A percentile compares a stretch with the other conserved stretches of the same genome.
Evolutionary conservation across 1,140 invertebrate genomes (phyloP).

Genomic region (Anadara kagoshimensis): DNA sequence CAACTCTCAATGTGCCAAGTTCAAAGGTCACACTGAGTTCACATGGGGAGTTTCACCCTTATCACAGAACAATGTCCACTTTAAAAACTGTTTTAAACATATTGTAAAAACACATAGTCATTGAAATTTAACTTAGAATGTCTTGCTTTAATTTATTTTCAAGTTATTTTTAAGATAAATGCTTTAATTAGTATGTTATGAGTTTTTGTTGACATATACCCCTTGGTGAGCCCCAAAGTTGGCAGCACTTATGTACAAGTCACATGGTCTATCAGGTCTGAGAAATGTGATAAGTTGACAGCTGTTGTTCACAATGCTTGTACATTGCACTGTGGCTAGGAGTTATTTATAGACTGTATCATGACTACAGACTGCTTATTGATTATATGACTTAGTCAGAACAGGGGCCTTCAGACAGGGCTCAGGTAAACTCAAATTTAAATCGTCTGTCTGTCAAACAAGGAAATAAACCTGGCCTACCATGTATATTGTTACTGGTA

Average conservation of each 20-base stretch:
- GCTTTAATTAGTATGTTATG: background rate
- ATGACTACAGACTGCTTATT: background rate
- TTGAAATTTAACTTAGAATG: too few species aligned
- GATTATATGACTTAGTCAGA: background rate
- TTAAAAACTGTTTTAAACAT: too few species aligned
- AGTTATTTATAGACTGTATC: background rate
- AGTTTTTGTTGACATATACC: constrained; percentile 1
- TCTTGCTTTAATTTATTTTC: too few species aligned
- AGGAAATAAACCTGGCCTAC: constrained; percentile 4
- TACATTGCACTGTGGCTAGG: constrained; percentile 27
- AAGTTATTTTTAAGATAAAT: too few species aligned
- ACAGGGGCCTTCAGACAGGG: background rate
- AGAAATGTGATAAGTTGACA: constrained; percentile 46
- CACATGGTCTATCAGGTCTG: constrained; percentile 46
- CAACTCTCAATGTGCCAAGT: too few species aligned
- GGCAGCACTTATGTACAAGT: constrained; percentile 17
- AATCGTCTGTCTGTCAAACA: background rate
- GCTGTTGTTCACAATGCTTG: constrained; percentile 25
- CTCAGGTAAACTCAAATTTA: background rate
- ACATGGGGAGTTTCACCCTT: too few species aligned
- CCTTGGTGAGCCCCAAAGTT: constrained; percentile 6
- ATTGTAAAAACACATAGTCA: too few species aligned
- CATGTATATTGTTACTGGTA: too few species aligned
- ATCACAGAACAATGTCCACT: too few species aligned
- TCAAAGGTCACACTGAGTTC: too few species aligned